Base-by-base conservation (phyloP, 2,113 vertebrate species). In the Cyprinus carpio region DNA sequence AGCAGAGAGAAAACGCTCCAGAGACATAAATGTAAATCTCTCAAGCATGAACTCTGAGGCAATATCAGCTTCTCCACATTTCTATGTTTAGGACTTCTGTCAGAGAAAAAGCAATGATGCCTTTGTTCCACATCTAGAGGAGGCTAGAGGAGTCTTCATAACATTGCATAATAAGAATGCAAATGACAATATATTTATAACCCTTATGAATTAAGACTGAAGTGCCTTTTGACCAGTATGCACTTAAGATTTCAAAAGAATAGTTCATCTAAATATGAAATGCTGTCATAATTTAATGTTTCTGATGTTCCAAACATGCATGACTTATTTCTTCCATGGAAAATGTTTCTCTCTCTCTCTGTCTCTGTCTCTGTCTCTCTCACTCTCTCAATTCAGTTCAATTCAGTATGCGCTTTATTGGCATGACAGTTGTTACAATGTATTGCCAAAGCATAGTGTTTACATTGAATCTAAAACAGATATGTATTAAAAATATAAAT, bases 1-100 rank as follows among this genome's bases (percentile, higher is more conserved):
- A 62, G 71, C 58, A 79, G 84, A 54, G 54, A 87, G 46, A 67
- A 56, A 81, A 27, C 16, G 75, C 65, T 78, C 27, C 54, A 67
- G 4, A 69, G 20, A 72, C 77, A 75, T 83, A 83, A 87, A 89
- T 88, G 56, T 69, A 29, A 64, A 88, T 87, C 15, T 85, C 29
- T 87, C 75, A 72, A 81, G 72, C 71, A 75, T 58, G 74, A 71
- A 82, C 75, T 87, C 62, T 76, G 79, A 29, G 40, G 74, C 79
- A 69, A 80, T 89, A 74, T 76, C 62, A 77, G 4, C 75, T 82
- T 74, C 80, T 64, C 58, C 67, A 13, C 4, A 76, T 25, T 71
- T 86, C 16, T 69, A 65, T 85, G 54, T 87, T 81, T 54, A 77
- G 87, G 86, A 83, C 77, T 18, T 91, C 75, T 76, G 69, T 62